Conservation (phyloP, 2,113 vertebrate genomes). For the Macrotis lagotis region DNA sequence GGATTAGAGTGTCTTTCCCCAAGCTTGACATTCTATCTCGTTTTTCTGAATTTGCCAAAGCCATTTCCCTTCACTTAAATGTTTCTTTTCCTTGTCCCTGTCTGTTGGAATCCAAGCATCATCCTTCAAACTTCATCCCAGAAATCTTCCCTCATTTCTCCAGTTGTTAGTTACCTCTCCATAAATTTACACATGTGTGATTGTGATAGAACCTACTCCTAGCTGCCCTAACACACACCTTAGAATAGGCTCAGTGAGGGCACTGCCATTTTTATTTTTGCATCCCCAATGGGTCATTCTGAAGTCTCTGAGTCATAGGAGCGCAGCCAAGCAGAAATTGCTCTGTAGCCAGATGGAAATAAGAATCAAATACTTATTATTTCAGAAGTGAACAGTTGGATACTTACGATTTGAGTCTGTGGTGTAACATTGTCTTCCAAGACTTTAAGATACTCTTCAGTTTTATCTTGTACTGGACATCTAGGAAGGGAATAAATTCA, state of each 20-base stretch:
- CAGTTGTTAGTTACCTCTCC: not conserved
- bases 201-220: not conserved
- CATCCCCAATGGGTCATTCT: not conserved
- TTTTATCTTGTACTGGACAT: constrained; percentile 87
- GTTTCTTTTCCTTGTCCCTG: not conserved
- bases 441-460: constrained; percentile 84
- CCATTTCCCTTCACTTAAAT: not conserved
- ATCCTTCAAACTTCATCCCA: not conserved
- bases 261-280: not conserved
- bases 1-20: not conserved
- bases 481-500: constrained; percentile 78
- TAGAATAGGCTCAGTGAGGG: not conserved
- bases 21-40: not conserved
- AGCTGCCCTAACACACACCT: not conserved
- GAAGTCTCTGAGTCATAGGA: not conserved
- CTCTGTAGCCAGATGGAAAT: not conserved
- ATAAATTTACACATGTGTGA: not conserved
- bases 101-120: not conserved
- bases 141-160: not conserved
- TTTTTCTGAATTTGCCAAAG: not conserved
- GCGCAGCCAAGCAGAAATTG: not conserved
- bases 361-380: not conserved
- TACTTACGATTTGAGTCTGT: constrained; percentile 88
- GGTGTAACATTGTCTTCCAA: constrained; percentile 83
- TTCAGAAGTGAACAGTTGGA: not conserved